A percentile compares a stretch with the other conserved stretches of the same genome.
These are phyloP conservation scores for Trissonchulus latispiculum DNA, from an alignment of 2,888 invertebrate genomes.

Conservation along the genomic window DNA sequence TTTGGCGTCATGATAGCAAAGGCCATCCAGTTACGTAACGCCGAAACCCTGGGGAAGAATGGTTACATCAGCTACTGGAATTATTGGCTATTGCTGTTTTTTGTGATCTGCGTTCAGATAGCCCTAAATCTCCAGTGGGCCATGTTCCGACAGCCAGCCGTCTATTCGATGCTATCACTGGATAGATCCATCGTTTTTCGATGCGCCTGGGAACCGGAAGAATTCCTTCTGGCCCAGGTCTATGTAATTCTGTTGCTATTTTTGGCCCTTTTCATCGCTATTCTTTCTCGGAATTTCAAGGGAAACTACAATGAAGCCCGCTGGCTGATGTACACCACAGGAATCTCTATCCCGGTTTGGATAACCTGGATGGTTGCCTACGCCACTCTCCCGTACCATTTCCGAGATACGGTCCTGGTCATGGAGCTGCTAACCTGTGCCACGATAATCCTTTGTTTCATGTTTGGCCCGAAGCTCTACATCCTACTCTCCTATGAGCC, in stretches of 20 bases:
- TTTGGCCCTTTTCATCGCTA: constrained; percentile 36
- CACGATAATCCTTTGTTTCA: constrained; percentile 36
- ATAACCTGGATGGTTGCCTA: constrained; percentile 34
- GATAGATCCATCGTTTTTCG: constrained; percentile 5
- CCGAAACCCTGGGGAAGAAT: constrained; percentile 33
- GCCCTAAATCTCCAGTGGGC: constrained; percentile 30
- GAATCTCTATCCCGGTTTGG: constrained; percentile 34
- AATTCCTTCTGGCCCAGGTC: constrained; percentile 27
- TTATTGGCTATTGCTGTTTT: constrained; percentile 41
- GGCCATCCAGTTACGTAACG: constrained; percentile 38
- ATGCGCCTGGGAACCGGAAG: constrained; percentile 19
- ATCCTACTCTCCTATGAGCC: constrained; percentile 42
- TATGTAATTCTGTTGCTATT: constrained; percentile 37
- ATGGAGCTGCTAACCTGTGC: constrained; percentile 36
- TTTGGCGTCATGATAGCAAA: constrained; percentile 43
- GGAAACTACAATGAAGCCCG: constrained; percentile 41
- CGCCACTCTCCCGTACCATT: constrained; percentile 28
- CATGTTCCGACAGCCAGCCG: constrained; percentile 25
- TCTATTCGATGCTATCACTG: constrained; percentile 20
- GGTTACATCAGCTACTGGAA: constrained; percentile 40
- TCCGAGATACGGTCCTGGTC: constrained; percentile 32
- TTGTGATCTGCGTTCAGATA: constrained; percentile 40
- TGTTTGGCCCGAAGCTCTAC: constrained; percentile 43
- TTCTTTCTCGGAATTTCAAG: constrained; percentile 38
- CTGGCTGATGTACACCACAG: constrained; percentile 34